Percentiles rank a stretch among this genome's conserved stretches.
Conservation (phyloP, 2,888 invertebrate genomes). For the Drosophila siamana region DNA sequence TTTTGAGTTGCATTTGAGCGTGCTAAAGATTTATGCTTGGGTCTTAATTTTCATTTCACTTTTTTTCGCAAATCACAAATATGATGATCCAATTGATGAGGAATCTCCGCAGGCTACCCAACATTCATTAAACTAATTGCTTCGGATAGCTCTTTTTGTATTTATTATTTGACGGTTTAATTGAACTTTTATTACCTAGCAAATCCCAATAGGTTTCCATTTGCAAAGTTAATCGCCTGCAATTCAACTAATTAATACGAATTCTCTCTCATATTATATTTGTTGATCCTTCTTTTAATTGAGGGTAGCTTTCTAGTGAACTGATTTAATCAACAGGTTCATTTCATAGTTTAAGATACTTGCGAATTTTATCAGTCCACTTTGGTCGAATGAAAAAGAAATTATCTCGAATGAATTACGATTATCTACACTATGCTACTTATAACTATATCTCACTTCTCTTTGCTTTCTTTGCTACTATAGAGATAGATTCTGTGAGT, state of each 20-base stretch:
- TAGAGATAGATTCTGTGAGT: not conserved
- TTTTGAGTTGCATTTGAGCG: slow-evolving; percentile 58
- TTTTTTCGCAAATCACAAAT: slow-evolving; percentile 22
- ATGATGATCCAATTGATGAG: slow-evolving; percentile 34
- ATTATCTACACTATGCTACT: no score
- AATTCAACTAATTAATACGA: not conserved
- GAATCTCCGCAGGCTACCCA: slow-evolving; percentile 20
- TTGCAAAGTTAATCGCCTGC: no score
- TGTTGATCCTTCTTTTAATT: no score
- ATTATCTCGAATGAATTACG: not conserved
- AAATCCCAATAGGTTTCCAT: not conserved
- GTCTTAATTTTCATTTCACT: slow-evolving; percentile 32
- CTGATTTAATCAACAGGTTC: not conserved
- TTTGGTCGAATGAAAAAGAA: no score
- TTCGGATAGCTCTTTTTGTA: not conserved
- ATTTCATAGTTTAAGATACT: not conserved
- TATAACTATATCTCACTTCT: not conserved
- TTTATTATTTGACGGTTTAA: not conserved
- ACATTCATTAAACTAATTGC: slow-evolving; percentile 49
- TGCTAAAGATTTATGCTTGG: slow-evolving; percentile 41
- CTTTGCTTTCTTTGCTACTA: not conserved
- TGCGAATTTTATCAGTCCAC: not conserved
- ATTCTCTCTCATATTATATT: no score
- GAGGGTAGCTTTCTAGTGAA: no score
- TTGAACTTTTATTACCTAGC: slow-evolving; percentile 2